Evolutionary conservation across 1,140 invertebrate genomes (phyloP).

Genomic region (Cyrtorhinus lividipennis): DNA sequence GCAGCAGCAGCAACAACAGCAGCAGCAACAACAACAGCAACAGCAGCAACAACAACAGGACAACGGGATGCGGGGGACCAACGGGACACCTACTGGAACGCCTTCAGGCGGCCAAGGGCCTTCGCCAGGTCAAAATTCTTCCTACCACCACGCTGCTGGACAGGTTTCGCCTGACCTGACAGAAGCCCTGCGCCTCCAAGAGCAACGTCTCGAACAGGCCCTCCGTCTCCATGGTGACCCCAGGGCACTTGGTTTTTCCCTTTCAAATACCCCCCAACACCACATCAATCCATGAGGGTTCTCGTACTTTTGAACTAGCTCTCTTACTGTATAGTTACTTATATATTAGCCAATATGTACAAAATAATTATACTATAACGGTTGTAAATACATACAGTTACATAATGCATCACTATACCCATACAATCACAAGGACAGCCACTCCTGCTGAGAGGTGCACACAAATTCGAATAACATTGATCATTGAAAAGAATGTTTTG

Average conservation of each 20-base stretch:
- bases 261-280: constrained; percentile 30
- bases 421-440: neutral
- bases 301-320: constrained; percentile 24
- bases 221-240: constrained; percentile 56
- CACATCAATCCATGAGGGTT: constrained; percentile 27
- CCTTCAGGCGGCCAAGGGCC: constrained; percentile 24
- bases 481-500: neutral
- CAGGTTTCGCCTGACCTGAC: constrained; percentile 42
- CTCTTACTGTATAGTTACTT: constrained; percentile 13
- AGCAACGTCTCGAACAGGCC: constrained; percentile 65
- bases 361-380: constrained; percentile 11
- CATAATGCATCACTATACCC: neutral
- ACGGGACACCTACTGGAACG: constrained; percentile 33
- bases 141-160: constrained; percentile 24
- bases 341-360: constrained; percentile 13
- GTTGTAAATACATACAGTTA: constrained; percentile 14
- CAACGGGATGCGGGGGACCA: constrained; percentile 34
- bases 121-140: constrained; percentile 2
- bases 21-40: constrained; percentile 32
- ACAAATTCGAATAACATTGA: constrained; percentile 4
- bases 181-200: constrained; percentile 60
- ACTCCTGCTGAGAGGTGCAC: constrained; percentile 6
- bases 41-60: too few relatives aligned
- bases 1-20: constrained; percentile 26
- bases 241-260: constrained; percentile 44